Percentiles rank a stretch among this genome's conserved stretches.
phyloP scores from a whole-genome alignment of 2,113 vertebrate genomes.

The Irena cyanogastra region DNA sequence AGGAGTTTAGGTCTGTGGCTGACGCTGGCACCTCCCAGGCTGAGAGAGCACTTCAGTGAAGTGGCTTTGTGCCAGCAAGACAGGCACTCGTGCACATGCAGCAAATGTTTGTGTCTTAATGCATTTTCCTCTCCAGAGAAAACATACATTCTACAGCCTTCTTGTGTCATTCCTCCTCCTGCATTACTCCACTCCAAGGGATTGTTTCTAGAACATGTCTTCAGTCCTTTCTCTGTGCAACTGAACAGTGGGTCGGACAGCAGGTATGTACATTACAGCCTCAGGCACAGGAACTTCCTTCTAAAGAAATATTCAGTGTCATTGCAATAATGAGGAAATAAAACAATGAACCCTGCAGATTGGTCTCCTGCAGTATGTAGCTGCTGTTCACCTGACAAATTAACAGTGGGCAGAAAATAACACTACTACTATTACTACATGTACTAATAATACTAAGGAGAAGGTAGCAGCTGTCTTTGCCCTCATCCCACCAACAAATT shows the following conservation, averaged over 20 bases:
- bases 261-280: background rate
- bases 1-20: background rate
- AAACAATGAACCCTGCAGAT: background rate
- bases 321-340: background rate
- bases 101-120: conserved; percentile 5
- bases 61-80: background rate
- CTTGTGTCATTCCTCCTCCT: background rate
- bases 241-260: background rate
- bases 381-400: background rate
- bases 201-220: background rate
- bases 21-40: background rate
- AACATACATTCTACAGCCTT: background rate
- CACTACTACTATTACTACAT: background rate
- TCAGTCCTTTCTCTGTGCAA: background rate
- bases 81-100: background rate
- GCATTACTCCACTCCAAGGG: background rate
- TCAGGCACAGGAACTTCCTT: background rate
- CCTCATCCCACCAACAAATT: background rate
- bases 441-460: background rate
- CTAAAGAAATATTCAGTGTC: background rate
- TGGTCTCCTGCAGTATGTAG: background rate
- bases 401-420: background rate
- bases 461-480: background rate
- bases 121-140: background rate
- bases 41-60: conserved; percentile 41